Evolutionary conservation across 2,113 vertebrate species (phyloP).

Genomic region (Cathartes aura): DNA sequence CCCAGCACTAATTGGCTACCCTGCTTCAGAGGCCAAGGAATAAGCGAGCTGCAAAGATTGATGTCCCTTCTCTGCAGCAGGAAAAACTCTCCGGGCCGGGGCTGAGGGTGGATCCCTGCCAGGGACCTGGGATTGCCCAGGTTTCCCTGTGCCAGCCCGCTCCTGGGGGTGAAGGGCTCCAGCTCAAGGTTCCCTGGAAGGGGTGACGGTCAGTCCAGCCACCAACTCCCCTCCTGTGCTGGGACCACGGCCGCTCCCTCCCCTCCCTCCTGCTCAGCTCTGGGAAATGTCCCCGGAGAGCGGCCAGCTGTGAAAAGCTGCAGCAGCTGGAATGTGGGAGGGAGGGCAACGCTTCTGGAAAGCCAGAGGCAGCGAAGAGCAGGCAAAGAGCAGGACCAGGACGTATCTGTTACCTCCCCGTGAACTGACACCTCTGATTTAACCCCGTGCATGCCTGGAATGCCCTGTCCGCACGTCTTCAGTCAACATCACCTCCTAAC

Average conservation of each 20-base stretch:
- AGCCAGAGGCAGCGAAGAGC: background rate
- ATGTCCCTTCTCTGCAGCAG: conserved; percentile 8
- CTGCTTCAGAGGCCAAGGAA: conserved; percentile 30
- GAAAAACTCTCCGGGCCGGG: background rate
- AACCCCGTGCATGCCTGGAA: conserved; percentile 61
- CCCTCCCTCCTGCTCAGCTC: conserved; percentile 29
- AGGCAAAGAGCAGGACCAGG: background rate
- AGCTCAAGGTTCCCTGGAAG: background rate
- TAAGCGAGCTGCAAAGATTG: conserved; percentile 46
- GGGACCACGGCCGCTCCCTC: background rate
- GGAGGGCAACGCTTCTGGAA: conserved; percentile 19
- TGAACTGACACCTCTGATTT: conserved; percentile 64
- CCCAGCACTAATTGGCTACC: conserved; percentile 48
- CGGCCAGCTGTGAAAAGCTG: conserved; percentile 68
- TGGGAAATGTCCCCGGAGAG: conserved; percentile 69
- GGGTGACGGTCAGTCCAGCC: background rate
- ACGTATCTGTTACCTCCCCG: conserved; percentile 62
- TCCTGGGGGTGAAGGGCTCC: background rate
- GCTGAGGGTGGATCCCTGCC: conserved; percentile 38
- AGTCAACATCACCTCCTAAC: conserved; percentile 54
- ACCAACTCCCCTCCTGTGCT: background rate
- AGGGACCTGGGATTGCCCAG: background rate
- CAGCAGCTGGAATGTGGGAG: conserved; percentile 74
- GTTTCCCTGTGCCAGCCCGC: background rate
- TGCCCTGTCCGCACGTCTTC: conserved; percentile 60